Evolutionary conservation across 2,888 invertebrate species (phyloP).

Genomic region (Amorpha juglandis): DNA sequence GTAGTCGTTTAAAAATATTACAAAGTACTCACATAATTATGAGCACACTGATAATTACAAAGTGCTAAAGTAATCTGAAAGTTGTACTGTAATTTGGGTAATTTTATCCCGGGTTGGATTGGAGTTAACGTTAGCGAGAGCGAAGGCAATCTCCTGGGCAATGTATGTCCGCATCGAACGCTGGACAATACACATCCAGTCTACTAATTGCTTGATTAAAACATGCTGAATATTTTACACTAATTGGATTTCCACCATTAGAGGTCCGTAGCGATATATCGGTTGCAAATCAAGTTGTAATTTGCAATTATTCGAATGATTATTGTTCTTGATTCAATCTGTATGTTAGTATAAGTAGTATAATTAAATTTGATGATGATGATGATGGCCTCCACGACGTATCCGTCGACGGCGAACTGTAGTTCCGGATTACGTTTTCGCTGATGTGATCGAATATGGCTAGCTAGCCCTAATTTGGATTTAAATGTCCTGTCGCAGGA

Average conservation of each 20-base stretch:
- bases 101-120: constrained; percentile 22
- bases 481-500: no score
- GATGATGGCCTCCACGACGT: no score
- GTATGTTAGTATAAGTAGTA: neutral
- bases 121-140: neutral
- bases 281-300: neutral
- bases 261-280: neutral
- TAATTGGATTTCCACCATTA: constrained; percentile 40
- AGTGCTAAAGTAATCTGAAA: constrained; percentile 21
- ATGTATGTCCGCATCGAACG: constrained; percentile 34
- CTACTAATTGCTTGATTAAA: constrained; percentile 47
- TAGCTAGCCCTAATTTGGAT: no score
- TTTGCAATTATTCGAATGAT: neutral
- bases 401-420: no score
- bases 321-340: neutral
- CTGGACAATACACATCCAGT: constrained; percentile 35
- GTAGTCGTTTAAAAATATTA: no score
- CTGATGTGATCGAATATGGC: no score
- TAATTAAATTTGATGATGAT: no score
- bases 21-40: neutral
- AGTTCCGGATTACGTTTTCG: no score
- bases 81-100: constrained; percentile 23
- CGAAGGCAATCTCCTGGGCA: constrained; percentile 5
- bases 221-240: constrained; percentile 36
- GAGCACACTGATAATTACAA: constrained; percentile 1